phyloP scores from a whole-genome alignment of 2,888 invertebrate genomes.

The Noctua comes region DNA sequence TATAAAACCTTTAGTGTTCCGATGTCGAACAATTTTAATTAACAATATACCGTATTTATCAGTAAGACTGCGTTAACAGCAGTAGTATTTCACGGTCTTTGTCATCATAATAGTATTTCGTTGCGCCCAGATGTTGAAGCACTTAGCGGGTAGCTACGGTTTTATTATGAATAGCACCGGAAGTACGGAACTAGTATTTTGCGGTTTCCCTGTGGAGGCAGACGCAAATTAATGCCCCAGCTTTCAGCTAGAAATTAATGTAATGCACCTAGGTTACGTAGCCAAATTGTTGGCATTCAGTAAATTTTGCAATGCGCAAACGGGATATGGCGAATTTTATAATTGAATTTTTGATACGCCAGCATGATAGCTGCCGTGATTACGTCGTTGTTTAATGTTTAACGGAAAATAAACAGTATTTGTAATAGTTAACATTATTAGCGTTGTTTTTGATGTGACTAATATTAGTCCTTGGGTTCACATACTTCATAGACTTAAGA shows the following conservation, averaged over 20 bases:
- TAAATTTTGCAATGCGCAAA: constrained; percentile 79
- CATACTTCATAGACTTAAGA: not conserved
- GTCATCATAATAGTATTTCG: constrained; percentile 86
- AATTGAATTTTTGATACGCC: constrained; percentile 84
- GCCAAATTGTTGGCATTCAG: constrained; percentile 87
- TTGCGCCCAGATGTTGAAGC: constrained; percentile 87
- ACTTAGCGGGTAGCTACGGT: constrained; percentile 88
- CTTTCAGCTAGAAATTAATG: constrained; percentile 90
- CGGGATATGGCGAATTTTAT: constrained; percentile 76
- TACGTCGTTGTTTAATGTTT: constrained; percentile 25
- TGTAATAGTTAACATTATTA: not conserved
- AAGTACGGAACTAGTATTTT: constrained; percentile 90
- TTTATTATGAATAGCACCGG: constrained; percentile 90
- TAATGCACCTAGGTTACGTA: constrained; percentile 88
- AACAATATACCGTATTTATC: constrained; percentile 60
- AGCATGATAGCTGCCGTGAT: constrained; percentile 26
- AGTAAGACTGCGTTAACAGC: constrained; percentile 61
- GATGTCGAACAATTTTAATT: constrained; percentile 59
- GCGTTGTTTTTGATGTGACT: not conserved
- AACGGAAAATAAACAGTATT: constrained; percentile 13
- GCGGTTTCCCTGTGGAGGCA: constrained; percentile 87
- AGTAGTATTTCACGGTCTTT: constrained; percentile 76
- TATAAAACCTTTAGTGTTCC: constrained; percentile 47
- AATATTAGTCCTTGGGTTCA: not conserved
- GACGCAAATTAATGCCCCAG: constrained; percentile 89